These are phyloP conservation scores for Hexactinellida sp. DNA, from an alignment of 37 sponge, comb jelly and placozoan species.

Conservation along the genomic window DNA sequence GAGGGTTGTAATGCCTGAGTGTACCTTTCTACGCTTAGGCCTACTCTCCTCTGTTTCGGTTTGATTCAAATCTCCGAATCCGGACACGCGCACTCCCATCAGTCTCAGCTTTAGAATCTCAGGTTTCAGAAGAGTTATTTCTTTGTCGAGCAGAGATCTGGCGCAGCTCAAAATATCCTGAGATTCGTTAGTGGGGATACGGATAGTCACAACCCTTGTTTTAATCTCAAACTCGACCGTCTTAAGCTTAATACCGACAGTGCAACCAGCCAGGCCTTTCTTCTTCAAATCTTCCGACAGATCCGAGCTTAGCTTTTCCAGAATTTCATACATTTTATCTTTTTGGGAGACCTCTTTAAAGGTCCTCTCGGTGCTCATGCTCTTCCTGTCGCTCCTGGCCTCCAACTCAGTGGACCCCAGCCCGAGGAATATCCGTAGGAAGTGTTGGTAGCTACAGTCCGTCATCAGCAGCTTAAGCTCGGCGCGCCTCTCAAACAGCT, in stretches of 20 bases:
- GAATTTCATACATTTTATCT: constrained; percentile 10
- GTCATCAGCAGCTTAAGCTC: constrained; percentile 53
- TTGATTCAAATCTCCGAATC: neutral
- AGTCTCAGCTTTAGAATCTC: constrained; percentile 49
- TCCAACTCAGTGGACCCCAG: constrained; percentile 44
- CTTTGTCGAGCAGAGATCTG: constrained; percentile 33
- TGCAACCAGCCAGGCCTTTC: constrained; percentile 27
- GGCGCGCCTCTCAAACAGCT: constrained; percentile 68
- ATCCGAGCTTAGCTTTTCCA: neutral
- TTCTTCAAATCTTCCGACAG: constrained; percentile 19
- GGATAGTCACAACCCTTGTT: constrained; percentile 31
- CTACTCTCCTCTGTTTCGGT: neutral
- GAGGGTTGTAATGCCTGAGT: neutral
- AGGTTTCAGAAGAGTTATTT: constrained; percentile 36
- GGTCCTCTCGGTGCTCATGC: constrained; percentile 68
- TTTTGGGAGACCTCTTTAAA: neutral
- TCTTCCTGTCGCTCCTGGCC: constrained; percentile 41
- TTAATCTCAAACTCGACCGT: constrained; percentile 57
- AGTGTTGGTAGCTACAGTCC: constrained; percentile 35
- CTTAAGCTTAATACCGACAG: constrained; percentile 71
- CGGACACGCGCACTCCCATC: constrained; percentile 47
- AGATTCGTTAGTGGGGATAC: constrained; percentile 22
- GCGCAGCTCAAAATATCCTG: constrained; percentile 44
- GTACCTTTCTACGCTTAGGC: neutral
- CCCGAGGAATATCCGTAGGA: constrained; percentile 47